Conservation (phyloP, 2,888 invertebrate species). For the Eupithecia vulgata region DNA sequence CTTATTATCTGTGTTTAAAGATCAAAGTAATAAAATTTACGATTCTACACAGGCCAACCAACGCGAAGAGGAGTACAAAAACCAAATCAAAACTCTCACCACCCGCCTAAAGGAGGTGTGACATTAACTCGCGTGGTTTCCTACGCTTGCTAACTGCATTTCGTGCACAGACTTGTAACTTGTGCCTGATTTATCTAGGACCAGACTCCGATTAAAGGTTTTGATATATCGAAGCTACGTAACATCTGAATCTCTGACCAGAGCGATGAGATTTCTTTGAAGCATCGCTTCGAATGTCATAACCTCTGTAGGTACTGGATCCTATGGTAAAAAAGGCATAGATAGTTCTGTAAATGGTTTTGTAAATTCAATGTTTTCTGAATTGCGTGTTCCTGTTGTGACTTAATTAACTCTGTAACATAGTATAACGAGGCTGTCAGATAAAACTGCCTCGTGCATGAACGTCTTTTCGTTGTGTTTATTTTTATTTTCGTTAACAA, state of each 20-base stretch:
- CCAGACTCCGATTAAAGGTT: neutral
- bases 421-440: constrained; percentile 58
- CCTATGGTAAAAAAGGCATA: constrained; percentile 61
- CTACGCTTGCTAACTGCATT: constrained; percentile 80
- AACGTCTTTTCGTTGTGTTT: constrained; percentile 63
- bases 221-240: neutral
- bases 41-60: constrained; percentile 94
- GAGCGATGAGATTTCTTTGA: neutral
- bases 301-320: neutral
- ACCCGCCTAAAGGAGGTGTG: constrained; percentile 99
- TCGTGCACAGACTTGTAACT: constrained; percentile 63
- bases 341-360: constrained; percentile 61
- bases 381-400: constrained; percentile 52
- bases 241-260: neutral
- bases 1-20: constrained; percentile 7
- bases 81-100: constrained; percentile 99
- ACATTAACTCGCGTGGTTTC: constrained; percentile 68
- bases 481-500: constrained; percentile 76
- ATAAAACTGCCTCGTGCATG: constrained; percentile 64
- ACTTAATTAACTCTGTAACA: constrained; percentile 42
- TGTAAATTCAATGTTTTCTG: constrained; percentile 59
- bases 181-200: constrained; percentile 41
- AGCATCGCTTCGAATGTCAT: neutral
- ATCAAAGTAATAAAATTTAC: constrained; percentile 59
- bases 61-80: constrained; percentile 99